phyloP scores from a whole-genome alignment of 92 coral and sea anemone genomes.

The Chrysogorgia sp. region DNA sequence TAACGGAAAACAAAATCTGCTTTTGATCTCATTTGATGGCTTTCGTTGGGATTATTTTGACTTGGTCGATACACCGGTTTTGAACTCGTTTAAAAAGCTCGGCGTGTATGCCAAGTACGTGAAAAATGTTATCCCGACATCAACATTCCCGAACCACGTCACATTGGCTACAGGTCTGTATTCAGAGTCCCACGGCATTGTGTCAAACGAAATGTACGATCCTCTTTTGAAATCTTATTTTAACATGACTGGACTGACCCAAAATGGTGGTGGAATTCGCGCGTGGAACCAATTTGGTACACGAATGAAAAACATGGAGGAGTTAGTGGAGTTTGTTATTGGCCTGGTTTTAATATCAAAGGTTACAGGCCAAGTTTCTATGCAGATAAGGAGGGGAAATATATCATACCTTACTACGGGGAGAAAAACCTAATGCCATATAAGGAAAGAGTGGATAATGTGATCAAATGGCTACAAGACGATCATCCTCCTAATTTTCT shows the following conservation, averaged over 20 bases:
- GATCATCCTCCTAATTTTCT: constrained; percentile 83
- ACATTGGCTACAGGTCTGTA: constrained; percentile 86
- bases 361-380: constrained; percentile 63
- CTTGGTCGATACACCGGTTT: constrained; percentile 72
- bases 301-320: constrained; percentile 86
- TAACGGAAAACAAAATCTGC: constrained; percentile 44
- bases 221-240: constrained; percentile 64
- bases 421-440: constrained; percentile 65
- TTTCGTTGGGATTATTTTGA: constrained; percentile 88
- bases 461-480: constrained; percentile 66
- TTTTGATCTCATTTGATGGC: constrained; percentile 82
- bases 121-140: constrained; percentile 75
- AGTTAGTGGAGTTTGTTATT: constrained; percentile 73
- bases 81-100: constrained; percentile 69
- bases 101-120: constrained; percentile 78
- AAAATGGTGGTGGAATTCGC: constrained; percentile 78
- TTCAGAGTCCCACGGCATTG: constrained; percentile 88
- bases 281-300: constrained; percentile 85
- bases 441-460: constrained; percentile 62
- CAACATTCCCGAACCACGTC: constrained; percentile 79
- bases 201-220: constrained; percentile 83
- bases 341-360: constrained; percentile 87
- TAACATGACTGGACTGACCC: constrained; percentile 70
- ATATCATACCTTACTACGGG: constrained; percentile 58
- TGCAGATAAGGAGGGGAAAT: constrained; percentile 50